phyloP scores from a whole-genome alignment of 2,888 invertebrate genomes.

The Drosophila prolongata region DNA sequence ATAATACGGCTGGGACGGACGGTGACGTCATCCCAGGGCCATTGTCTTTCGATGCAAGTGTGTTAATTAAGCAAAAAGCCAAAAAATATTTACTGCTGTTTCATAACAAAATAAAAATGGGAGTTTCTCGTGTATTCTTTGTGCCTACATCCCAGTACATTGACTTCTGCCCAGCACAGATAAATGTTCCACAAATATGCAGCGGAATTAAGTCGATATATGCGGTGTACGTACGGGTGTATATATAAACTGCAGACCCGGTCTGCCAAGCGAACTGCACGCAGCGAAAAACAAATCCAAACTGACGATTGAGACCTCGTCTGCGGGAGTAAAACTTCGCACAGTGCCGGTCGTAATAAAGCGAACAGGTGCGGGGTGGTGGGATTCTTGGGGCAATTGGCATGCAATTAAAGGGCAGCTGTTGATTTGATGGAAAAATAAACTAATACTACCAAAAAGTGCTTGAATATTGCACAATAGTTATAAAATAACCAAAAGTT shows the following conservation, averaged over 20 bases:
- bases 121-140: slow-evolving; percentile 14
- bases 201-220: slow-evolving; percentile 24
- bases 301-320: slow-evolving; percentile 55
- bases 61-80: slow-evolving; percentile 62
- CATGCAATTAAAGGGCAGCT: slow-evolving; percentile 20
- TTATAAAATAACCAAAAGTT: neutral
- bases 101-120: slow-evolving; percentile 35
- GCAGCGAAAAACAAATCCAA: slow-evolving; percentile 64
- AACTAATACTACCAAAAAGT: slow-evolving; percentile 5
- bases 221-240: slow-evolving; percentile 17
- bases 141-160: slow-evolving; percentile 45
- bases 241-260: slow-evolving; percentile 25
- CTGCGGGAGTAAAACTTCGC: slow-evolving; percentile 32
- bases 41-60: slow-evolving; percentile 36
- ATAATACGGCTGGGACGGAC: slow-evolving; percentile 35
- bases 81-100: slow-evolving; percentile 23
- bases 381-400: slow-evolving; percentile 2
- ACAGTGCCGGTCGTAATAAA: slow-evolving; percentile 42
- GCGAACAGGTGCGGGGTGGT: neutral
- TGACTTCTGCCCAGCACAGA: slow-evolving; percentile 51
- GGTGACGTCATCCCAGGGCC: slow-evolving; percentile 64
- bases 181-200: slow-evolving; percentile 33
- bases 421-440: slow-evolving; percentile 13
- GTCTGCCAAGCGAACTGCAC: slow-evolving; percentile 63
- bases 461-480: neutral